Percentiles rank a stretch among this genome's conserved stretches.
These are phyloP conservation scores for Lasioglossum morio DNA, from an alignment of 2,888 invertebrate species.

Conservation along the genomic window DNA sequence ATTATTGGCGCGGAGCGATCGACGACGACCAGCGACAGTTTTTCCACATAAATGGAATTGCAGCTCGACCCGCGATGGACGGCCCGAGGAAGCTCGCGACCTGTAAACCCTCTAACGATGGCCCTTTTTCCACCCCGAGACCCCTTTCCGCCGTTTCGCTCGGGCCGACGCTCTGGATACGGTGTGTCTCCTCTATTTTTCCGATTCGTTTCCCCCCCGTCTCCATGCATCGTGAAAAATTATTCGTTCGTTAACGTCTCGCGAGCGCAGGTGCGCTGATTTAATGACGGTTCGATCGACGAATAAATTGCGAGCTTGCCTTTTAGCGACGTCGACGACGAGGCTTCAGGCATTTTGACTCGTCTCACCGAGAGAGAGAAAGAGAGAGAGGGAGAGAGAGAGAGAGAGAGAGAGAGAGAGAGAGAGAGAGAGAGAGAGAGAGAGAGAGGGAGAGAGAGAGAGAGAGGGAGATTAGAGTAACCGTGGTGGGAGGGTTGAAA, in stretches of 20 bases:
- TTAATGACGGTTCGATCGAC: constrained; percentile 39
- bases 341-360: constrained; percentile 10
- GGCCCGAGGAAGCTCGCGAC: constrained; percentile 36
- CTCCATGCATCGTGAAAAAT: constrained; percentile 36
- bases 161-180: background rate
- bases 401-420: too few species aligned
- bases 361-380: too few species aligned
- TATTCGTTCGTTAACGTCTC: constrained; percentile 42
- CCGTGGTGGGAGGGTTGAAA: background rate
- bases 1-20: constrained; percentile 32
- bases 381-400: too few species aligned
- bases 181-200: constrained; percentile 7
- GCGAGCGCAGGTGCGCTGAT: constrained; percentile 25
- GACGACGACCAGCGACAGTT: constrained; percentile 33
- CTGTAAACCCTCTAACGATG: constrained; percentile 18
- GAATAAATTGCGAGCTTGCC: constrained; percentile 30
- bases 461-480: background rate
- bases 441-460: too few species aligned
- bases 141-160: background rate
- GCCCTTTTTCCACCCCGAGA: background rate
- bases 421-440: too few species aligned
- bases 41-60: constrained; percentile 46
- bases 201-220: constrained; percentile 11
- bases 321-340: background rate
- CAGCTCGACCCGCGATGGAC: constrained; percentile 34